Evolutionary conservation across 2,888 invertebrate genomes (phyloP).

Genomic region (Liposcelis brunnea): DNA sequence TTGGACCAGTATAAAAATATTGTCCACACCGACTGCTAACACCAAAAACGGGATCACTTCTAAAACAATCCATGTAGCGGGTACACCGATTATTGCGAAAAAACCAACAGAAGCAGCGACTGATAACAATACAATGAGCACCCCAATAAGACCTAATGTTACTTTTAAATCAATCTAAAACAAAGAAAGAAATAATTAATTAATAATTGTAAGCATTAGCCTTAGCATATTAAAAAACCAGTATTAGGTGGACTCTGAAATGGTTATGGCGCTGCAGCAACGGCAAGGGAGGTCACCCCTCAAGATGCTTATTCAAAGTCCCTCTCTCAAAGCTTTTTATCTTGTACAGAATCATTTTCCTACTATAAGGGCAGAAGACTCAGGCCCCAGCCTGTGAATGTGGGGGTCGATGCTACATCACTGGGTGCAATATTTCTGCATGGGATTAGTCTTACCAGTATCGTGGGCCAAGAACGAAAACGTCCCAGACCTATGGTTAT

Average conservation of each 20-base stretch:
- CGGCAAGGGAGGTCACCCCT: no score
- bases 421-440: neutral
- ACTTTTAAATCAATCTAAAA: constrained; percentile 81
- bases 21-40: constrained; percentile 95
- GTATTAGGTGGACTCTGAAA: no score
- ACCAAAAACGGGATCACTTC: constrained; percentile 96
- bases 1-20: constrained; percentile 96
- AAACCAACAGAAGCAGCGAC: constrained; percentile 85
- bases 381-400: no score
- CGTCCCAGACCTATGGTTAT: constrained; percentile 89
- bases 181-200: constrained; percentile 12
- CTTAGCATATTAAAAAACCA: no score
- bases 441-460: constrained; percentile 24
- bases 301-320: no score
- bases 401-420: no score
- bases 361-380: no score
- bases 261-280: no score
- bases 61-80: constrained; percentile 91
- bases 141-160: constrained; percentile 83
- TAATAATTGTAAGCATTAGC: constrained; percentile 5
- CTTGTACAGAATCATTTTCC: no score
- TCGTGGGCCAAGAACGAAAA: constrained; percentile 51
- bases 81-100: constrained; percentile 74
- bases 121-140: constrained; percentile 81
- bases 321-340: no score